Conservation (phyloP, 2,113 vertebrate species). For the Jacana jacana region DNA sequence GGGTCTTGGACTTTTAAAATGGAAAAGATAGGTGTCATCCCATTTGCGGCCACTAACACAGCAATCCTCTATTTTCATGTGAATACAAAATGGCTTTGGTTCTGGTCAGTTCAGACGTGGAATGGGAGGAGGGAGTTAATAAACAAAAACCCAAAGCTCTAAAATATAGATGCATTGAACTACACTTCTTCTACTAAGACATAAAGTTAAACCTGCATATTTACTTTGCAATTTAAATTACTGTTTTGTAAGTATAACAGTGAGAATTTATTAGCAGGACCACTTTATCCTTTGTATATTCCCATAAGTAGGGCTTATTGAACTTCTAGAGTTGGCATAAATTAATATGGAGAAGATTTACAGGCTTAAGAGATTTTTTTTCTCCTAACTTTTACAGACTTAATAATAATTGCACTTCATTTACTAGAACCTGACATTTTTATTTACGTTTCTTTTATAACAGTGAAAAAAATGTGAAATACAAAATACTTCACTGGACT, state of each 20-base stretch:
- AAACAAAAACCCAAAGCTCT: neutral
- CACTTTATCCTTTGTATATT: constrained; percentile 40
- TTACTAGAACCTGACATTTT: neutral
- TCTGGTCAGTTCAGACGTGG: neutral
- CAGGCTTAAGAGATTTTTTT: neutral
- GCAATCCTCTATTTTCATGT: neutral
- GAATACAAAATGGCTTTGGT: neutral
- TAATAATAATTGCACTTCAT: constrained; percentile 13
- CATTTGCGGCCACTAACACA: neutral
- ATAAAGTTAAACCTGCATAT: constrained; percentile 12
- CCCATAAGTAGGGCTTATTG: neutral
- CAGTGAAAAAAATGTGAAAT: neutral
- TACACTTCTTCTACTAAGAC: neutral
- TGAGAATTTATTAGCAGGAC: constrained; percentile 16
- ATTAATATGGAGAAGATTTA: constrained; percentile 39
- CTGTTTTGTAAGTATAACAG: constrained; percentile 36
- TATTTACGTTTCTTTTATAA: neutral
- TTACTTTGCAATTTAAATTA: constrained; percentile 46
- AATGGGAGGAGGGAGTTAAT: neutral
- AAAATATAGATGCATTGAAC: neutral
- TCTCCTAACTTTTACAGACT: neutral
- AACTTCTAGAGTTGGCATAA: constrained; percentile 42
- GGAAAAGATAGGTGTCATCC: neutral
- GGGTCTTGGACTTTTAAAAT: neutral
- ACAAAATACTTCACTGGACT: neutral